A percentile compares a stretch with the other conserved stretches of the same genome.
Conservation (phyloP, 2,888 invertebrate genomes). For the Lumbricus terrestris region DNA sequence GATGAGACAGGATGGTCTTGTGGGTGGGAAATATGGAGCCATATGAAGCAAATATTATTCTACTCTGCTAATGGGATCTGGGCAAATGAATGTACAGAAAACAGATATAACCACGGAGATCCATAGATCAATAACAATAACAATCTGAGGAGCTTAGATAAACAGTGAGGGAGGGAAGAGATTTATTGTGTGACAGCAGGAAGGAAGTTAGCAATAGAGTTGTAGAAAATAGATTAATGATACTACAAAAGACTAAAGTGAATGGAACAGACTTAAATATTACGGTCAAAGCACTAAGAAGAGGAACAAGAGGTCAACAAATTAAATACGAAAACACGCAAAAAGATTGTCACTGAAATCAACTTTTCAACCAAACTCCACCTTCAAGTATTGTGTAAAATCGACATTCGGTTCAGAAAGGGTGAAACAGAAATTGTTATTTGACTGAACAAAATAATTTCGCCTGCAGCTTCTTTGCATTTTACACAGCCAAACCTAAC, state of each 20-base stretch:
- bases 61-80: no score
- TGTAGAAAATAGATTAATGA: not conserved
- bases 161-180: not conserved
- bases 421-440: not conserved
- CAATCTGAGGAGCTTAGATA: not conserved
- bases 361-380: no score
- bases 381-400: no score
- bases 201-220: not conserved
- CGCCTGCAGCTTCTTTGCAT: not conserved
- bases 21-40: no score
- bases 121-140: no score
- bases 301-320: not conserved
- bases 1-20: no score
- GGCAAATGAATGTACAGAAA: no score
- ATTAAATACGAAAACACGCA: not conserved
- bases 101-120: no score
- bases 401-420: no score
- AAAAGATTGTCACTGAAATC: not conserved
- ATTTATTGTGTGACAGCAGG: not conserved
- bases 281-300: not conserved
- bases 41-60: no score
- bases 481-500: not conserved
- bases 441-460: not conserved
- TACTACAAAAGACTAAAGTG: not conserved
- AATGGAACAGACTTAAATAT: not conserved